Evolutionary conservation across 1,140 invertebrate species (phyloP).

Genomic region (Augochlora pura): DNA sequence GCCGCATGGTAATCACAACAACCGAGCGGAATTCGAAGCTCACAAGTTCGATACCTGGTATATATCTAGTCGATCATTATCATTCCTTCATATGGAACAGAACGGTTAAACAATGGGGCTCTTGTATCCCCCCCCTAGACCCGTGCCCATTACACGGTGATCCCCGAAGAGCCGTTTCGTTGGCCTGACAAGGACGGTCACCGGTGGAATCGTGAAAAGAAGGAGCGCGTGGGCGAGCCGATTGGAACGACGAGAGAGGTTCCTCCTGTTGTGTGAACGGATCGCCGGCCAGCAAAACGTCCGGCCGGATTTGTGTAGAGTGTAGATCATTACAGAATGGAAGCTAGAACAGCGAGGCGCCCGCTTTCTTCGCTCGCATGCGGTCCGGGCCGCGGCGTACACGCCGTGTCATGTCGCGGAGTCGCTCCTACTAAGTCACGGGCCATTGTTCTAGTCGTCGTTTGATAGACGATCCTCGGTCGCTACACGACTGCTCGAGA

Average conservation of each 20-base stretch:
- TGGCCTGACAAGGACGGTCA: not conserved
- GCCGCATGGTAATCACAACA: too few relatives aligned
- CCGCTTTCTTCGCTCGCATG: slow-evolving; percentile 51
- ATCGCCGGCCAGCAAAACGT: slow-evolving; percentile 11
- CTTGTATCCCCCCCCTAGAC: not conserved
- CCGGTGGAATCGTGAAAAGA: not conserved
- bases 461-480: slow-evolving; percentile 67
- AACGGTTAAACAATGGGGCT: not conserved
- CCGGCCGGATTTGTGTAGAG: slow-evolving; percentile 46
- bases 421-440: slow-evolving; percentile 60
- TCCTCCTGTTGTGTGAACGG: slow-evolving; percentile 4
- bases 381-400: slow-evolving; percentile 43
- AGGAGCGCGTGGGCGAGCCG: slow-evolving; percentile 5
- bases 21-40: too few relatives aligned
- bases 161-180: not conserved
- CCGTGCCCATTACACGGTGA: not conserved
- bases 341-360: slow-evolving; percentile 66
- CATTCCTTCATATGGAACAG: too few relatives aligned
- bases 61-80: too few relatives aligned
- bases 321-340: slow-evolving; percentile 66
- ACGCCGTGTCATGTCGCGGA: slow-evolving; percentile 51
- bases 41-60: too few relatives aligned
- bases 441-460: slow-evolving; percentile 65
- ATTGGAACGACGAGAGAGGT: slow-evolving; percentile 7
- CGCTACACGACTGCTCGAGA: slow-evolving; percentile 62